A percentile compares a stretch with the other conserved stretches of the same genome.
Conservation (phyloP, 1,140 invertebrate species). For the Polypedilum pembai region DNA sequence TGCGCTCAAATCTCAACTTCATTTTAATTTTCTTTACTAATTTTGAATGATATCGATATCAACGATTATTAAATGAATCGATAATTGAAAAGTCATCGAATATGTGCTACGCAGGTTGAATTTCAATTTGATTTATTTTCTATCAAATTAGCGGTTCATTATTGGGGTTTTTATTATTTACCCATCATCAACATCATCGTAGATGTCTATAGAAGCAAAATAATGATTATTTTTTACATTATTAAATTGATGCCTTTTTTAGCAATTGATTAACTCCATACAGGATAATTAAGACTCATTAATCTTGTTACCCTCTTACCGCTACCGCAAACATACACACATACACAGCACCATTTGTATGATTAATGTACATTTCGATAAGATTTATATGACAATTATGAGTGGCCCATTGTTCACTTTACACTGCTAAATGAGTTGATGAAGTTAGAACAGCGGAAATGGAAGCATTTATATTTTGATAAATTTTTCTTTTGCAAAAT, state of each 20-base stretch:
- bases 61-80: too few relatives aligned
- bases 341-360: not conserved
- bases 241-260: not conserved
- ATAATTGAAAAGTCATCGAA: too few relatives aligned
- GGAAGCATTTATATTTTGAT: conserved; percentile 22
- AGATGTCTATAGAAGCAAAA: not conserved
- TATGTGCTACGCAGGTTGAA: not conserved
- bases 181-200: not conserved
- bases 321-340: not conserved
- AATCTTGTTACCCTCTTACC: not conserved
- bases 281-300: conserved; percentile 17
- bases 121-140: conserved; percentile 8
- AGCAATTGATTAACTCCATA: conserved; percentile 11
- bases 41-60: too few relatives aligned
- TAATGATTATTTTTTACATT: not conserved
- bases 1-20: too few relatives aligned
- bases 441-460: not conserved
- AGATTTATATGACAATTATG: conserved; percentile 14
- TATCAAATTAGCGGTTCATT: conserved; percentile 18
- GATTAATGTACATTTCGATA: conserved; percentile 4
- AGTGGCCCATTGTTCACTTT: not conserved
- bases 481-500: not conserved
- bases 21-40: too few relatives aligned
- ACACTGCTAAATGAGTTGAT: not conserved
- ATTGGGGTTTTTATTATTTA: not conserved